Base-by-base conservation (phyloP, 2,888 invertebrate species). In the Monoplex corrugatus region DNA sequence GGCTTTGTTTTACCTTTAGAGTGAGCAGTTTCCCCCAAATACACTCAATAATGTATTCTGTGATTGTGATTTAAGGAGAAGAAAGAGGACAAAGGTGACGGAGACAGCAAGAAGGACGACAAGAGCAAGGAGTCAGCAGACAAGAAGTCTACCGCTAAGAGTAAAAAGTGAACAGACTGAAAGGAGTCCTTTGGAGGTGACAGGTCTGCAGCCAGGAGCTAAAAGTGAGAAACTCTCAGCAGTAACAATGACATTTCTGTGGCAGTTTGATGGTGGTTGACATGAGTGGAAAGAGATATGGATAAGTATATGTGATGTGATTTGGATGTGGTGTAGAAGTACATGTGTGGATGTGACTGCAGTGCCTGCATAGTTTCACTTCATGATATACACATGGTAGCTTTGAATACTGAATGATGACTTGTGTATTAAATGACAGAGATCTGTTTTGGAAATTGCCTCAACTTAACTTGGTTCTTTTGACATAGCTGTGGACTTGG, bases 41-140 rank as follows among this genome's bases (percentile, higher is more conserved):
- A 28, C 28, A 28, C 16, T 57, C 28, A 28, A 57, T 28, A 68
- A 75, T 38, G 3, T 38, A 19, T 75, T 38, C 43, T 23, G n/a
- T 40, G 6, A 43, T 43, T 80, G 43, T 80, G 1, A 35, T 93
- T 95, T 72, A 92, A 94, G 68, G 91, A 93, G 85, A 93, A 94
- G 88, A 92, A 94, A 50, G 91, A 92, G 40, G 92, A 94, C 40
- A 90, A 92, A 32, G 92, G 93, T 16, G 89, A 91, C 45, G 88
- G 91, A 44, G 90, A 89, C 78, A 89, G 85, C 82, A 78, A 89
- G 38, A 88, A 91, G n/a, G 91, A 91, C 45, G 89, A 91, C 50
- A 92, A 92, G 84, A 88, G 85, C 43, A 93, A 93, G 86, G 92
- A 92, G 80, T 82, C 87, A 13, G 92, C 91, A 28, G 93, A 92